Evolutionary conservation across 1,140 invertebrate species (phyloP).

Genomic region (Hyles euphorbiae): DNA sequence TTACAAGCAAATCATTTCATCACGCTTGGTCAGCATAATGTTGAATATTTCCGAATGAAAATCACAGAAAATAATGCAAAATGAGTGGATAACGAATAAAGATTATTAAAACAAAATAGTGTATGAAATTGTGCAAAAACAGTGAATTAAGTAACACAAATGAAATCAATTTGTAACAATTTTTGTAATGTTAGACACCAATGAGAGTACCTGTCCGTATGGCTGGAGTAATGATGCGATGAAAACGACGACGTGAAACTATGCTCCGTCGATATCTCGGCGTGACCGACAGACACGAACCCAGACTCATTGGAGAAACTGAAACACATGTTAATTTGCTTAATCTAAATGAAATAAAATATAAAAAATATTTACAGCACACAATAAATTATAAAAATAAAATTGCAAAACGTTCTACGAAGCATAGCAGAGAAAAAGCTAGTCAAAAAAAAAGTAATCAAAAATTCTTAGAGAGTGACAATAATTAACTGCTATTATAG

Average conservation of each 20-base stretch:
- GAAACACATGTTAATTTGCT: neutral
- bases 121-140: slow-evolving; percentile 21
- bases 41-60: slow-evolving; percentile 13
- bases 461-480: too few relatives aligned
- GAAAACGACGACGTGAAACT: slow-evolving; percentile 64
- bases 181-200: neutral
- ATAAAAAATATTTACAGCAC: slow-evolving; percentile 2
- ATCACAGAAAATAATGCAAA: slow-evolving; percentile 15
- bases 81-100: slow-evolving; percentile 9
- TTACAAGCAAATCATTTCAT: too few relatives aligned
- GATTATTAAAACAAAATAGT: slow-evolving; percentile 14
- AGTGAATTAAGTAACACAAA: slow-evolving; percentile 18
- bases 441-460: too few relatives aligned
- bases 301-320: slow-evolving; percentile 80
- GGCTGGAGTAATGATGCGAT: slow-evolving; percentile 64
- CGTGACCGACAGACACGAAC: slow-evolving; percentile 82
- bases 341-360: slow-evolving; percentile 2
- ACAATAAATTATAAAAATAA: slow-evolving; percentile 12
- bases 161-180: neutral
- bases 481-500: too few relatives aligned
- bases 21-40: neutral
- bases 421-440: too few relatives aligned
- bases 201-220: slow-evolving; percentile 58
- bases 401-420: too few relatives aligned
- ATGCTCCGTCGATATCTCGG: slow-evolving; percentile 61